These are phyloP conservation scores for Smutsia gigantea DNA, from an alignment of 2,797 vertebrate species.

Conservation along the genomic window DNA sequence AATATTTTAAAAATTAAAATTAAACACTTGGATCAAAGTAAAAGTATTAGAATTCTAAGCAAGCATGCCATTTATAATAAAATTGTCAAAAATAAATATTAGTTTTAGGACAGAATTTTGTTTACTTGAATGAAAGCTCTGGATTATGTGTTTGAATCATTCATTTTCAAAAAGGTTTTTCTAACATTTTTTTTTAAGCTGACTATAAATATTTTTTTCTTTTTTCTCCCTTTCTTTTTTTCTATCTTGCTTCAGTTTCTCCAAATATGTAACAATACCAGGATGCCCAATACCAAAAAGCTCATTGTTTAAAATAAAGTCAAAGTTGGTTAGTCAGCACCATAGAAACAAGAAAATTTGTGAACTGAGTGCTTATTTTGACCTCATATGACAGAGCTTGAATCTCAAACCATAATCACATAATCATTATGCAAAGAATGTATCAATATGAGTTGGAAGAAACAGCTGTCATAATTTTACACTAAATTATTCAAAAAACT, in stretches of 20 bases:
- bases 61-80: neutral
- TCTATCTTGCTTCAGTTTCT: neutral
- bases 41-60: neutral
- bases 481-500: constrained; percentile 27
- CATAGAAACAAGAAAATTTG: neutral
- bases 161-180: neutral
- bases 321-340: neutral
- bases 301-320: neutral
- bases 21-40: neutral
- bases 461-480: neutral
- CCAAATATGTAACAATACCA: neutral
- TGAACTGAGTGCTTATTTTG: neutral
- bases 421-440: neutral
- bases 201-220: neutral
- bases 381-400: neutral
- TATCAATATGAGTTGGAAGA: neutral
- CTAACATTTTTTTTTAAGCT: neutral
- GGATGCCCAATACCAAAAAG: neutral
- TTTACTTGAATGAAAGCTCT: neutral
- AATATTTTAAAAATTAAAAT: constrained; percentile 21
- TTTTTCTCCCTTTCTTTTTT: neutral
- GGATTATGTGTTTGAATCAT: neutral
- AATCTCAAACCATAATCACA: neutral
- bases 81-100: neutral
- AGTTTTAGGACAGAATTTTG: neutral